Evolutionary conservation across 2,113 vertebrate genomes (phyloP).

Genomic region (Mugil cephalus): DNA sequence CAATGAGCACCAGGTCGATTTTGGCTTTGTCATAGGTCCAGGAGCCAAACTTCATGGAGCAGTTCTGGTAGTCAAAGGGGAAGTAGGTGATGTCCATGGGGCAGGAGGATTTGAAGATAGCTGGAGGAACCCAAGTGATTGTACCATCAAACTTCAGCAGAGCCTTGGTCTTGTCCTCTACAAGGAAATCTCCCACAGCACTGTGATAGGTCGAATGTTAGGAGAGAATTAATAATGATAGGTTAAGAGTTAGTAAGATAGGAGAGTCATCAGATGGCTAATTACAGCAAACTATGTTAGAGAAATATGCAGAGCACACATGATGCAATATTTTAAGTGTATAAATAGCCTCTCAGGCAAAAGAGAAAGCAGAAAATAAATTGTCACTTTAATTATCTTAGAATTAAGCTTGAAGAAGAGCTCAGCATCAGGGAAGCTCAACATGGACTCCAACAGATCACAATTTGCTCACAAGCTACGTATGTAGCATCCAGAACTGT

Average conservation of each 20-base stretch:
- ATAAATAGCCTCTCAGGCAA: neutral
- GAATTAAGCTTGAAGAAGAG: neutral
- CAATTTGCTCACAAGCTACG: too few relatives aligned
- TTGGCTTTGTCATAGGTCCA: conserved; percentile 98
- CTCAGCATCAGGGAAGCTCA: neutral
- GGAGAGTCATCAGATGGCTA: neutral
- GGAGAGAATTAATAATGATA: too few relatives aligned
- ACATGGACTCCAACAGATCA: too few relatives aligned
- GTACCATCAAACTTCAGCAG: conserved; percentile 91
- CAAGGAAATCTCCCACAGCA: conserved; percentile 94
- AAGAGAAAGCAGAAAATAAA: neutral
- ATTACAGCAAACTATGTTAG: neutral
- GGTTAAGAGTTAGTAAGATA: too few relatives aligned
- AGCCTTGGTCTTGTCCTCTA: conserved; percentile 93
- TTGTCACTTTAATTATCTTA: neutral
- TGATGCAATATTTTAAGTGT: neutral
- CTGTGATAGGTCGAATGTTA: conserved; percentile 73
- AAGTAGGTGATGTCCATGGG: conserved; percentile 98
- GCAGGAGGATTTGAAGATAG: conserved; percentile 97
- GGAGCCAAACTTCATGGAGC: conserved; percentile 96
- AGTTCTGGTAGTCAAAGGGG: conserved; percentile 97
- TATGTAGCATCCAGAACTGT: too few relatives aligned
- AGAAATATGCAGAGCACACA: neutral
- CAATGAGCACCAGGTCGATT: conserved; percentile 93
- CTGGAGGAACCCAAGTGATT: conserved; percentile 93